Conservation (phyloP, 2,113 vertebrate species). For the Vidua chalybeata region DNA sequence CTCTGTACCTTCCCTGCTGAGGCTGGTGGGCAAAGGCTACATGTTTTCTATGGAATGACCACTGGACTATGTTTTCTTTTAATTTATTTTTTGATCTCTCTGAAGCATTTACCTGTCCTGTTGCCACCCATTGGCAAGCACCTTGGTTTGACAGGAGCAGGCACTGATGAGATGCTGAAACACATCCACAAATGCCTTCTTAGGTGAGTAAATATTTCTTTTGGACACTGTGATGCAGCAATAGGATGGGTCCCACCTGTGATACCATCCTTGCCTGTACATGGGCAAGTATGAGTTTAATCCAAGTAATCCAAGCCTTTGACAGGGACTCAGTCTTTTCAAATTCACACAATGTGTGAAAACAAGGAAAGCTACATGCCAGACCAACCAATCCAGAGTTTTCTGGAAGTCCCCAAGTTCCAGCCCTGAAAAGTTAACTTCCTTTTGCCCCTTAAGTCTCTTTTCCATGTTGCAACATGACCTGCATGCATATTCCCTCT, state of each 20-base stretch:
- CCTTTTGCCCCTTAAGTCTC: background rate
- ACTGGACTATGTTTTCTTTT: background rate
- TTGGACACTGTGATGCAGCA: background rate
- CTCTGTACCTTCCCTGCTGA: background rate
- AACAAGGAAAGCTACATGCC: background rate
- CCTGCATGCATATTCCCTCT: background rate
- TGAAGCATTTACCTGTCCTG: background rate
- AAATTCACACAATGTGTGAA: background rate
- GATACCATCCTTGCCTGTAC: background rate
- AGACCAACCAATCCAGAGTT: background rate
- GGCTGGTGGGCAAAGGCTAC: background rate
- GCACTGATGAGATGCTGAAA: background rate
- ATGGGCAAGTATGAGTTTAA: background rate
- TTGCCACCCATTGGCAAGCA: background rate
- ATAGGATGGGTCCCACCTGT: background rate
- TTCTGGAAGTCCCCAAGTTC: background rate
- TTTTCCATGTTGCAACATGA: constrained; percentile 22
- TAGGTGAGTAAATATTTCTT: constrained; percentile 24
- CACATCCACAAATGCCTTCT: background rate
- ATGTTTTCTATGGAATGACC: background rate
- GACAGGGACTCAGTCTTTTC: background rate
- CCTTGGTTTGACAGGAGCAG: background rate
- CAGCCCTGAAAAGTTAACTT: constrained; percentile 25
- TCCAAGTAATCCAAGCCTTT: constrained; percentile 3
- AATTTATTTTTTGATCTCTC: accelerated